These are phyloP conservation scores for Trachelus stipa DNA, from an alignment of 2,888 invertebrate species.

Conservation along the genomic window DNA sequence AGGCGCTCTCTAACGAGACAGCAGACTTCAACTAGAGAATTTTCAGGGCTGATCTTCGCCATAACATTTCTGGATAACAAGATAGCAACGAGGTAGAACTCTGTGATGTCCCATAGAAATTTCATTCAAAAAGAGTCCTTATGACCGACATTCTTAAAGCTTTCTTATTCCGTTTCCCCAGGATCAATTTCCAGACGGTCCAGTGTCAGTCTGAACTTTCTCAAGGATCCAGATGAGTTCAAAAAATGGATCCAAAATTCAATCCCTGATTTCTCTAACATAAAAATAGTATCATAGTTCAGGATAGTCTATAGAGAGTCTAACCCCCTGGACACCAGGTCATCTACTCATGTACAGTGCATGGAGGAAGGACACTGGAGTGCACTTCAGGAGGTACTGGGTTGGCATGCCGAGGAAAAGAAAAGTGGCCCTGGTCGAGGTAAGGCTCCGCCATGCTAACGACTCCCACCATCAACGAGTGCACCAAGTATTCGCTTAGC, in stretches of 20 bases:
- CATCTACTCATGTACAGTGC: background rate
- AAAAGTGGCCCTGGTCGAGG: slow-evolving; percentile 3
- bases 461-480: background rate
- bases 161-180: background rate
- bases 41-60: slow-evolving; percentile 13
- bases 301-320: background rate
- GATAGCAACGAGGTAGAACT: background rate
- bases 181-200: too few species aligned
- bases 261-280: background rate
- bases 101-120: too few species aligned
- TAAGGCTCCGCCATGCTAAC: background rate
- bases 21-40: background rate
- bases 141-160: background rate
- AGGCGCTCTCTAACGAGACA: slow-evolving; percentile 10
- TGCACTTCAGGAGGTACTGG: background rate
- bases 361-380: background rate
- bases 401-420: slow-evolving; percentile 2
- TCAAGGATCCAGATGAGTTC: background rate
- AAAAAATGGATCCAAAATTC: background rate
- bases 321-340: background rate
- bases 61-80: background rate
- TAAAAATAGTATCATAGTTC: background rate
- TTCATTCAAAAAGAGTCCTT: too few species aligned
- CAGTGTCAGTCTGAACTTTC: background rate
- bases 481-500: background rate